Base-by-base conservation (phyloP, 1,140 invertebrate genomes). In the Drosophila nigrodunni region DNA sequence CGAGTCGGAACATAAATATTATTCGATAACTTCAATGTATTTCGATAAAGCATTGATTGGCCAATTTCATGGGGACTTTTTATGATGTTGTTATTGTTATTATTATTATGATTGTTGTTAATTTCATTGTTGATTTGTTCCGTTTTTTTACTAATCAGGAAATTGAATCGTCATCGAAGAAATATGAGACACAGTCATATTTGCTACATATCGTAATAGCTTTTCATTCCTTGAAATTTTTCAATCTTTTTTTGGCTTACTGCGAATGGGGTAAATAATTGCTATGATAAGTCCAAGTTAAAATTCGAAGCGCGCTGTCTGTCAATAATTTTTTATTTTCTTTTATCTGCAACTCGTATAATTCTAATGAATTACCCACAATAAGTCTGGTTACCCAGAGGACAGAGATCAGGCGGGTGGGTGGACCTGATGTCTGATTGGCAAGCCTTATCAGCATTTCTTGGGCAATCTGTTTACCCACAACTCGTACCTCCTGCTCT, bases 51-150 rank as follows among this genome's bases (percentile, higher is more conserved):
- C 8, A 3, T 21, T 54, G 54, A 72, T 72, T 77, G 68, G 8
- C 30, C 39, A 37, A 57, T 46, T 39, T 18, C 18, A 60, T 75
- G 46, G 34, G 4, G 4, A 43, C 35, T 6, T 64, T 80, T 77
- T 77, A 81, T 54, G 76, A 71, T 60, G 49, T 49, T 71, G 59
- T 79, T 80, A 18, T 71, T 65, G 55, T 50, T 43, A 30, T 46
- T 65, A 21, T 30, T 21, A 8, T 47, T 47, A 30, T 30, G 9
- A 4, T 50, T 2, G 25, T 50, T 50, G 18, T 50, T 30, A 57
- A 21, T 39, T 35, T 39, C 21, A 7, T 25, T 34, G 44, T 43
- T 37, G 35, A 60, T 60, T 67, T 54, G 39, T 30, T 58, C 37
- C 46, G 41, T n/a, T 62, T 30, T 5, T 15, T 15, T 30, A 11